Evolutionary conservation across 2,113 vertebrate genomes (phyloP).

Genomic region (Chaenogobius annularis): DNA sequence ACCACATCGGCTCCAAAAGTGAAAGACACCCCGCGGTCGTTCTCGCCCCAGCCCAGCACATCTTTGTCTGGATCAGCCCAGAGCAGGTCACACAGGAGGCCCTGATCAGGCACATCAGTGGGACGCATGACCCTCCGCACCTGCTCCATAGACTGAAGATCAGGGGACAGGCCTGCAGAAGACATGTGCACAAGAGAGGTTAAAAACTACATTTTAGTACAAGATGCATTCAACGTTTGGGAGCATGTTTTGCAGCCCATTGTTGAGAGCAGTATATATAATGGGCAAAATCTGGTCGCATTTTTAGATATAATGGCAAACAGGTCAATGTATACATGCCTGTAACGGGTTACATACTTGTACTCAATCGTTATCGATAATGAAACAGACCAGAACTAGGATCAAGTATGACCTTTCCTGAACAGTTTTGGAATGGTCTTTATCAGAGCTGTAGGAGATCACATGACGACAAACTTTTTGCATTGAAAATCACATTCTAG

Average conservation of each 20-base stretch:
- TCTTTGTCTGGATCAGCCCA: slow-evolving; percentile 98
- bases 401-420: too few relatives aligned
- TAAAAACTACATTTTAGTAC: not conserved
- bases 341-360: too few relatives aligned
- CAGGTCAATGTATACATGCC: too few relatives aligned
- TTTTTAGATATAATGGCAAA: too few relatives aligned
- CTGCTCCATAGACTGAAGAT: slow-evolving; percentile 97
- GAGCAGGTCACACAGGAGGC: slow-evolving; percentile 91
- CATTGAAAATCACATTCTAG: too few relatives aligned
- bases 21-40: slow-evolving; percentile 94
- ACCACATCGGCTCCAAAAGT: slow-evolving; percentile 95
- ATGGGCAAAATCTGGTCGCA: too few relatives aligned
- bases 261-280: not conserved
- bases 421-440: too few relatives aligned
- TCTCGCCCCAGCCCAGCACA: slow-evolving; percentile 95
- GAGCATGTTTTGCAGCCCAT: not conserved
- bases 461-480: too few relatives aligned
- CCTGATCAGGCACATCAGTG: slow-evolving; percentile 95
- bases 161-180: slow-evolving; percentile 86
- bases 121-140: slow-evolving; percentile 94
- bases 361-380: too few relatives aligned
- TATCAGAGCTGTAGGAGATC: too few relatives aligned
- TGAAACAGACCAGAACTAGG: too few relatives aligned
- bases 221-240: not conserved
- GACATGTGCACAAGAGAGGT: not conserved